A percentile compares a stretch with the other conserved stretches of the same genome.
Evolutionary conservation across 1,140 invertebrate species (phyloP).

Genomic region (Drosophila mauritiana): DNA sequence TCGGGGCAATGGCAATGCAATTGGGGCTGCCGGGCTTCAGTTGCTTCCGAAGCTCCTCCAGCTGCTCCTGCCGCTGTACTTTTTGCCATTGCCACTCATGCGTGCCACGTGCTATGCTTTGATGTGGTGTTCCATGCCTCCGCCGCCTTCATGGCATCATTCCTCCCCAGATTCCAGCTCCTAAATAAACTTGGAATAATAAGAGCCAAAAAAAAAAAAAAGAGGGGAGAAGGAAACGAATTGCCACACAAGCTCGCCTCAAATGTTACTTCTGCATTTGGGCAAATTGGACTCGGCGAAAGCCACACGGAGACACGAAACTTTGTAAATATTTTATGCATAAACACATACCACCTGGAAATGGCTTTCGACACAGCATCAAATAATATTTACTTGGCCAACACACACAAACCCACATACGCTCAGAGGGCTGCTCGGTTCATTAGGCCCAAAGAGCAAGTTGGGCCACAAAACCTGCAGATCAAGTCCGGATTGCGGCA

Average conservation of each 20-base stretch:
- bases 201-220: conserved; percentile 63
- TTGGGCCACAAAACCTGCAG: conserved; percentile 63
- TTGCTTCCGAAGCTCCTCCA: conserved; percentile 27
- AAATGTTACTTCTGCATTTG: conserved; percentile 76
- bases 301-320: conserved; percentile 62
- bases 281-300: conserved; percentile 75
- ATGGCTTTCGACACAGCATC: conserved; percentile 80
- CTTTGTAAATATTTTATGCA: conserved; percentile 82
- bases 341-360: conserved; percentile 77
- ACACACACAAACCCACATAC: conserved; percentile 17
- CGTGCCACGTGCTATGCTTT: conserved; percentile 79
- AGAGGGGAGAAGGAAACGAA: conserved; percentile 12
- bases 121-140: conserved; percentile 60
- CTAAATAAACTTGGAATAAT: conserved; percentile 82
- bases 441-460: conserved; percentile 69
- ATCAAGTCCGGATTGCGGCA: conserved; percentile 61
- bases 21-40: conserved; percentile 47
- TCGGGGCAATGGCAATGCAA: conserved; percentile 74
- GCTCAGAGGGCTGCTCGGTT: conserved; percentile 47
- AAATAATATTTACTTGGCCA: conserved; percentile 78
- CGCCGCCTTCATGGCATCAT: conserved; percentile 11
- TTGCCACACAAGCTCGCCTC: conserved; percentile 43
- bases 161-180: conserved; percentile 22
- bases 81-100: conserved; percentile 79
- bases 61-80: conserved; percentile 46